Evolutionary conservation across 2,797 vertebrate species (phyloP), one percentile per base, ranked within the genome.

Genomic region (Spheniscus humboldti): DNA sequence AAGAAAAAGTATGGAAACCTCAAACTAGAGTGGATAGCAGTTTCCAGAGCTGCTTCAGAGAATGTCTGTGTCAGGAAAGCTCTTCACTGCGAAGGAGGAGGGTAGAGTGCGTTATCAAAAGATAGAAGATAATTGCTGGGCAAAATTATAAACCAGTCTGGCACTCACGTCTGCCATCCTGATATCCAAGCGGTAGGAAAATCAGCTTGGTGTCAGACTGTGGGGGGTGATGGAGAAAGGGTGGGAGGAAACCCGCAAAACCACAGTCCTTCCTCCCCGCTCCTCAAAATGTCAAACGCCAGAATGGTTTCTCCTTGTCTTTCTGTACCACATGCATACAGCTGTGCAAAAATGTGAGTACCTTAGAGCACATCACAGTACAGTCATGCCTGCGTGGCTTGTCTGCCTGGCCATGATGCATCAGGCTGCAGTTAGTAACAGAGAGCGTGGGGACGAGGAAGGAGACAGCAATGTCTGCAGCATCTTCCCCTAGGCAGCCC

Each of bases 101-200:
- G 41, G 18, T 48, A 87, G 45, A 60, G 35, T 18, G 1, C 35
- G 67, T 24, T 69, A 76, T 90, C 68, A 5, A 85, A 71, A 94
- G 75, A 81, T 47, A 80, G 90, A 90, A 95, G 78, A 92, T 71
- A 95, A 93, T 86, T 90, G 63, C 80, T 86, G 78, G 90, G 66
- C 75, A 93, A 95, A 96, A 83, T 55, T 43, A 43, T 59, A 86
- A 55, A 57, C 74, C 81, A 33, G 41, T 33, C 83, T 88, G 43
- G 48, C 68, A 17, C 37, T 88, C 77, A 30, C 22, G n/a, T 84
- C 84, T 64, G 52, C 75, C 4, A 11, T 37, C 64, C 47, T 53
- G 48, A 24, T 66, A 87, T 73, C 68, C 86, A 97, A 84, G 83
- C 39, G 2, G 56, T 50, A 77, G 82, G 60, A 86, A 93, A 66